A percentile compares a stretch with the other conserved stretches of the same genome.
These are phyloP conservation scores for Wasmannia auropunctata DNA, from an alignment of 1,140 invertebrate genomes.

Conservation along the genomic window DNA sequence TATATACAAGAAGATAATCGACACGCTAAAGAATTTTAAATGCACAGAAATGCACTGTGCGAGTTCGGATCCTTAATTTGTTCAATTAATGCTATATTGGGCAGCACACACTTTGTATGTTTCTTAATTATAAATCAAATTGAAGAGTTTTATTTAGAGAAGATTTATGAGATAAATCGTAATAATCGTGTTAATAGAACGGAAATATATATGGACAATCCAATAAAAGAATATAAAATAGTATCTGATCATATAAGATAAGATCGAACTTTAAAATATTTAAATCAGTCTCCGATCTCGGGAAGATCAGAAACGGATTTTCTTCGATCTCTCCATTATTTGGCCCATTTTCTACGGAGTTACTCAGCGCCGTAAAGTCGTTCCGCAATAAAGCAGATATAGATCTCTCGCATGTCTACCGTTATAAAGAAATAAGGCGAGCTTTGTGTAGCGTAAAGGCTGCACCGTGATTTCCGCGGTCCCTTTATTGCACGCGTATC, in stretches of 20 bases:
- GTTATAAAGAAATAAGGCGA: conserved; percentile 41
- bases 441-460: conserved; percentile 38
- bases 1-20: not conserved
- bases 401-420: conserved; percentile 12
- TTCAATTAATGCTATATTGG: not conserved
- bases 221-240: too few species aligned
- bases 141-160: not conserved
- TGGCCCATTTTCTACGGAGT: not conserved
- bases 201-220: not conserved
- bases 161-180: not conserved
- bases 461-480: not conserved
- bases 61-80: not conserved
- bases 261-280: not conserved
- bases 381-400: conserved; percentile 28
- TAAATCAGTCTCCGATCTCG: not conserved
- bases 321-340: conserved; percentile 31
- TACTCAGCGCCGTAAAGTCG: conserved; percentile 7
- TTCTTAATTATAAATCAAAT: not conserved
- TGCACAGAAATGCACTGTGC: not conserved
- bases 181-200: not conserved
- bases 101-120: not conserved
- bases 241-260: too few species aligned
- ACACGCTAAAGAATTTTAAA: not conserved
- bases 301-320: not conserved
- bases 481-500: conserved; percentile 35